Conservation (phyloP, 1,140 invertebrate genomes). For the Drosophila biarmipes region DNA sequence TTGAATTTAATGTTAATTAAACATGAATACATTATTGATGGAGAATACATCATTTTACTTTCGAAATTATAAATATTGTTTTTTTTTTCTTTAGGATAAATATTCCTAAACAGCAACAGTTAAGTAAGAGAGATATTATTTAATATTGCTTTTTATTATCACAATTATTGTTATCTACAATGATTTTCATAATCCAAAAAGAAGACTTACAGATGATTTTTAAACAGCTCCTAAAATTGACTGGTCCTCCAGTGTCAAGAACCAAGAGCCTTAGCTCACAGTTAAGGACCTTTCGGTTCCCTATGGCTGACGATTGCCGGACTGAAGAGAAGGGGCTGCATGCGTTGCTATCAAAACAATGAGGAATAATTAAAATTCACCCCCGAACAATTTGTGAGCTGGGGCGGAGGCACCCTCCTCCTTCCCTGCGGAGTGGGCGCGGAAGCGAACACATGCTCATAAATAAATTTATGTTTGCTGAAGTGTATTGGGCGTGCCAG, state of each 20-base stretch:
- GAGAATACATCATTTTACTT: too few species aligned
- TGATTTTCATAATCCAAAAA: too few species aligned
- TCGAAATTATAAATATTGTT: too few species aligned
- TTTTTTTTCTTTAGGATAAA: too few species aligned
- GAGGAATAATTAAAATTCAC: conserved; percentile 82
- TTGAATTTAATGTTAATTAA: too few species aligned
- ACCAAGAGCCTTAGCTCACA: background rate
- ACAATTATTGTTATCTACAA: too few species aligned
- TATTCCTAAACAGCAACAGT: too few species aligned
- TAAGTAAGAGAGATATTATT: too few species aligned
- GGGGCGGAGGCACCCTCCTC: conserved; percentile 42
- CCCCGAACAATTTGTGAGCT: conserved; percentile 79
- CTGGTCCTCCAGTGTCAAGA: too few species aligned
- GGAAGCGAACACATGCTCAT: conserved; percentile 67
- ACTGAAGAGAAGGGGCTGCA: conserved; percentile 9
- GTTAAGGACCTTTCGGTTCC: background rate
- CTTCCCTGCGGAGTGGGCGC: background rate
- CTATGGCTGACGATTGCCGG: background rate
- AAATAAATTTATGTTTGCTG: conserved; percentile 78
- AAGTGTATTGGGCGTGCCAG: conserved; percentile 72
- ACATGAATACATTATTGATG: too few species aligned
- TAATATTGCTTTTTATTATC: too few species aligned
- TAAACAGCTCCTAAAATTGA: background rate
- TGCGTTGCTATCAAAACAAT: conserved; percentile 78
- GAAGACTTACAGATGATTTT: too few species aligned